Evolutionary conservation across 2,797 vertebrate species (phyloP).

Genomic region (Picus viridis): DNA sequence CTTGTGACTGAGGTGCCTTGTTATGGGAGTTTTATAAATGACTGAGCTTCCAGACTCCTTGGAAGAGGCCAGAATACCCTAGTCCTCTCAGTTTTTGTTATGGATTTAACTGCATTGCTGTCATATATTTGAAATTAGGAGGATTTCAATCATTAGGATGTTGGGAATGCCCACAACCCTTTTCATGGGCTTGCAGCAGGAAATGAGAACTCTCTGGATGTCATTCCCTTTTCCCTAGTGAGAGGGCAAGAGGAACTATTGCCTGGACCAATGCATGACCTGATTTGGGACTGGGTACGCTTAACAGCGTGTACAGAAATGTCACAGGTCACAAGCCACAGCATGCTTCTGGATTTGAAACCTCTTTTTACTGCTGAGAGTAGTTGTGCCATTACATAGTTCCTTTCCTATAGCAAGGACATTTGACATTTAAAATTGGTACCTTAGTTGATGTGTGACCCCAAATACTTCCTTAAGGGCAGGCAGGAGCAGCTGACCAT

Average conservation of each 20-base stretch:
- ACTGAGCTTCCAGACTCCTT: not conserved
- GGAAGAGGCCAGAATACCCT: not conserved
- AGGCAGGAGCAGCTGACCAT: not conserved
- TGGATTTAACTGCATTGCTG: not conserved
- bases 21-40: not conserved
- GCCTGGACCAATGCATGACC: accelerated
- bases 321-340: accelerated
- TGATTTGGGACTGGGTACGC: not conserved
- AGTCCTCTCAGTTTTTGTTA: not conserved
- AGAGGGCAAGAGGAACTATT: not conserved
- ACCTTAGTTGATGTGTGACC: not conserved
- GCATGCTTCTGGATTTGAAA: not conserved
- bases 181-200: not conserved
- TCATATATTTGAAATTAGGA: not conserved
- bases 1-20: not conserved
- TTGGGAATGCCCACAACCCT: not conserved
- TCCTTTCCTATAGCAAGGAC: not conserved
- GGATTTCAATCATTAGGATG: not conserved
- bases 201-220: accelerated
- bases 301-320: not conserved
- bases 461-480: not conserved
- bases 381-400: not conserved
- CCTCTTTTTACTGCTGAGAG: not conserved
- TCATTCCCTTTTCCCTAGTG: not conserved
- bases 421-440: not conserved